A percentile compares a stretch with the other conserved stretches of the same genome.
Evolutionary conservation across 1,140 invertebrate species (phyloP).

Genomic region (Cardiocondyla obscurior): DNA sequence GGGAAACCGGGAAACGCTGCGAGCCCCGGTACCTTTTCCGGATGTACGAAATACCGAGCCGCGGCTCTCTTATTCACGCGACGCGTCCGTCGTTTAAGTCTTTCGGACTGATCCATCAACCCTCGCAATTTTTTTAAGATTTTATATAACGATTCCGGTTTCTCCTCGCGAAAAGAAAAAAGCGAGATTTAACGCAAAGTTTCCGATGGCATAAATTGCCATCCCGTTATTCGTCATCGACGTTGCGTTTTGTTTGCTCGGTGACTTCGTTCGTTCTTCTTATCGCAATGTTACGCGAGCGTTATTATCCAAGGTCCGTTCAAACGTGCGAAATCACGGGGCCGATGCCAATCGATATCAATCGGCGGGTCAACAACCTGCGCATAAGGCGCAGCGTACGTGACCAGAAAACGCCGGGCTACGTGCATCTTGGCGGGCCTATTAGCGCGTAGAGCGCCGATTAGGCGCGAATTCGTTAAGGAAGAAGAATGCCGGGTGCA

Average conservation of each 20-base stretch:
- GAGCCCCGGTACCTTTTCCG: not conserved
- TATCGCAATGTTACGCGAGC: not conserved
- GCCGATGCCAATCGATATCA: not conserved
- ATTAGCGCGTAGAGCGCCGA: slow-evolving; percentile 21
- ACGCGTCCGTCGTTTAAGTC: too few species aligned
- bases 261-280: not conserved
- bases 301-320: not conserved
- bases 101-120: too few species aligned
- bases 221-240: not conserved
- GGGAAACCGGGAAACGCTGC: not conserved
- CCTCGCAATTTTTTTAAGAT: not conserved
- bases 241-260: not conserved
- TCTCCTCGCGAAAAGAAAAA: not conserved
- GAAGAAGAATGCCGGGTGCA: slow-evolving; percentile 53
- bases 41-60: too few species aligned
- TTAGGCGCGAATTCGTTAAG: slow-evolving; percentile 54
- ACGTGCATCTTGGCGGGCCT: slow-evolving; percentile 31
- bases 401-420: slow-evolving; percentile 15
- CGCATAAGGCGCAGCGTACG: not conserved
- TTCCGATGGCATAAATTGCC: not conserved
- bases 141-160: not conserved
- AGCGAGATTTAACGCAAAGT: not conserved
- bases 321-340: not conserved
- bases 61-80: too few species aligned
- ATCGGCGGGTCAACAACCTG: slow-evolving; percentile 15